A percentile compares a stretch with the other conserved stretches of the same genome.
Evolutionary conservation across 1,140 invertebrate genomes (phyloP).

Genomic region (Scaptomyza hsui): DNA sequence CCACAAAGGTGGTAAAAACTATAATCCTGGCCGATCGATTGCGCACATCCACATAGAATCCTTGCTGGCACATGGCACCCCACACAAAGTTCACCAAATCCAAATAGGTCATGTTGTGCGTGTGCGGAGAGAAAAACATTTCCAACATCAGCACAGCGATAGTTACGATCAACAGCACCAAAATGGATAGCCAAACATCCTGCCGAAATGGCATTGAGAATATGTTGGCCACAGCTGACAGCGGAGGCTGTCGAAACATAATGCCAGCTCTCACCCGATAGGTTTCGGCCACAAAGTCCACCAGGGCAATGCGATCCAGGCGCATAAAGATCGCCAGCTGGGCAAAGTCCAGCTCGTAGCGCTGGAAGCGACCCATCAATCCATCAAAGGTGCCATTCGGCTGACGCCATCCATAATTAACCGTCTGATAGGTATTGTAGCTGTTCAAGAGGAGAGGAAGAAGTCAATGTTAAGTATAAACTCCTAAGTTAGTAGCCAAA

Average conservation of each 20-base stretch:
- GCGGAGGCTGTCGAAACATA: slow-evolving; percentile 88
- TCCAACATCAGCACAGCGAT: slow-evolving; percentile 64
- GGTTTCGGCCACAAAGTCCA: slow-evolving; percentile 85
- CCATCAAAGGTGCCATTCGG: slow-evolving; percentile 86
- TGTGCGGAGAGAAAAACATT: slow-evolving; percentile 58
- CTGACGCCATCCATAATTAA: slow-evolving; percentile 85
- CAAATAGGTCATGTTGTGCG: slow-evolving; percentile 75
- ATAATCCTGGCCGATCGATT: slow-evolving; percentile 85
- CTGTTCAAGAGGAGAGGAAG: slow-evolving; percentile 56
- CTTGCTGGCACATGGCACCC: slow-evolving; percentile 88
- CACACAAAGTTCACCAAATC: slow-evolving; percentile 85
- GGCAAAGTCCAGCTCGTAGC: slow-evolving; percentile 85
- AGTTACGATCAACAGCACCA: slow-evolving; percentile 73
- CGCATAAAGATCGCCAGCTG: slow-evolving; percentile 85
- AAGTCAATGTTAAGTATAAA: neutral
- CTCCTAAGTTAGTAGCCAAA: neutral
- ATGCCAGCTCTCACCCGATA: slow-evolving; percentile 84
- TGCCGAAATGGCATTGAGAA: slow-evolving; percentile 87
- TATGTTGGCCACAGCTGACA: slow-evolving; percentile 88
- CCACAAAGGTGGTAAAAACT: slow-evolving; percentile 85
- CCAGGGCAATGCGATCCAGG: slow-evolving; percentile 84
- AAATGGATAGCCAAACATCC: slow-evolving; percentile 86
- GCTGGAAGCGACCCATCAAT: slow-evolving; percentile 85
- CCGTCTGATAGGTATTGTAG: slow-evolving; percentile 84
- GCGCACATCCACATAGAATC: slow-evolving; percentile 84